Percentiles rank a stretch among this genome's conserved stretches.
Evolutionary conservation across 2,888 invertebrate genomes (phyloP).

Genomic region (Cosmorhoe ocellata): DNA sequence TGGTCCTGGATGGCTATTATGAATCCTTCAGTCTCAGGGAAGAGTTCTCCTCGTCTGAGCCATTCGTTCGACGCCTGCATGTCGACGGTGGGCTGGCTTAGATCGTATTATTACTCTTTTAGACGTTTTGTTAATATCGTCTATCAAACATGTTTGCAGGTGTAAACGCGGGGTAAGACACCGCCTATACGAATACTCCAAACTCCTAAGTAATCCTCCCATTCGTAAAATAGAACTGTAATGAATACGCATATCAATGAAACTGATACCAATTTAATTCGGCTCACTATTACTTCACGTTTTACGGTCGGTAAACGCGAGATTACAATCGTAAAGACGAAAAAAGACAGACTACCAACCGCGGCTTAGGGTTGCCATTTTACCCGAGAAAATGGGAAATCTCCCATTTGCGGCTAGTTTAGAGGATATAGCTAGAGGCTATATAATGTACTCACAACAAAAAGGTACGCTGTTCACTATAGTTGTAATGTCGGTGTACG

Average conservation of each 20-base stretch:
- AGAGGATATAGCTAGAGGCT: neutral
- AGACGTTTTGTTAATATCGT: no score
- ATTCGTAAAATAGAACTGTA: constrained; percentile 25
- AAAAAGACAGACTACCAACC: constrained; percentile 59
- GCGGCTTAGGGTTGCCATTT: constrained; percentile 31
- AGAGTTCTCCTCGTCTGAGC: no score
- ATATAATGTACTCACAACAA: no score
- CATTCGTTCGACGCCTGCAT: no score
- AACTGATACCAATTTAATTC: constrained; percentile 55
- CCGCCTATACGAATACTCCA: no score
- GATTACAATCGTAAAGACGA: constrained; percentile 69
- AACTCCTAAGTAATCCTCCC: neutral
- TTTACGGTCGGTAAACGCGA: constrained; percentile 64
- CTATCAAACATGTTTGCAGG: no score
- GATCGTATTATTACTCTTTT: no score
- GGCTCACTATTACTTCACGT: constrained; percentile 47
- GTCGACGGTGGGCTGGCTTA: no score
- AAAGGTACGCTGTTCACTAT: constrained; percentile 8
- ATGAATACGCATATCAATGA: constrained; percentile 43
- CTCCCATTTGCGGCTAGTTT: constrained; percentile 21
- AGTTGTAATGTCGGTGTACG: constrained; percentile 12
- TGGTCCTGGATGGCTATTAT: no score
- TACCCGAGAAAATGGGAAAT: constrained; percentile 16
- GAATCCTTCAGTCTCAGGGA: no score
- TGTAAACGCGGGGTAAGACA: no score